Base-by-base conservation (phyloP, 2,888 invertebrate genomes). In the Gymnosoma rotundatum region DNA sequence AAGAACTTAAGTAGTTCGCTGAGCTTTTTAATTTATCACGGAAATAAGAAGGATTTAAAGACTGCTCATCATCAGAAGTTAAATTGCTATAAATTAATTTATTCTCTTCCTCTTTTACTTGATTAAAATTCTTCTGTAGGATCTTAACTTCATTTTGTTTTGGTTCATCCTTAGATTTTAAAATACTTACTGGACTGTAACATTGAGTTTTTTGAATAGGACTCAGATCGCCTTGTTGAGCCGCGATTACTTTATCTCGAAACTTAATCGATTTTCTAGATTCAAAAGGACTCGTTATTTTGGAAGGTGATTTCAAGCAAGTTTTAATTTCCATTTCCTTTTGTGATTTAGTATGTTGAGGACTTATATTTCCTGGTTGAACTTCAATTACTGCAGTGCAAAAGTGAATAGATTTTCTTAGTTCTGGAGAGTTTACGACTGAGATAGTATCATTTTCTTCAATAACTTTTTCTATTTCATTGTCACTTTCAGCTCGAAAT, bases 201-300 rank as follows among this genome's bases (percentile, higher is more conserved):
- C 76, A 70, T 7, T 69, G 78, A 1, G 61, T 70, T 25, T 69
- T 69, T 56, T 87, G 87, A 69, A 87, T 75, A 0, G 86, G 81
- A 42, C 61, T 64, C 0, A 66, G 12, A 42, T 87, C 86, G 4
- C 81, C 73, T 14, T 88, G 56, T 18, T 88, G 87, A 32, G 89
- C 69, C 45, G 88, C 87, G 0, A 87, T 87, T 1, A 88, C 87
- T n/a, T 89, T 88, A 42, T 90, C 89, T 2, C 80, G 87, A 20
- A 90, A 88, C 60, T 89, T 90, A 0, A 90, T 88, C 0, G 89
- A 90, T 36, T 88, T 89, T 56, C 87, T 79, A 2, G 80, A 83
- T 50, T 81, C 85, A 45, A 2, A 8, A 20, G 42, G n/a, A n/a
- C 12, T 74, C 32, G 5, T 25, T 52, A 12, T n/a, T 66, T 42